Base-by-base conservation (phyloP, 2,113 vertebrate genomes). In the Heterotilapia buettikoferi region DNA sequence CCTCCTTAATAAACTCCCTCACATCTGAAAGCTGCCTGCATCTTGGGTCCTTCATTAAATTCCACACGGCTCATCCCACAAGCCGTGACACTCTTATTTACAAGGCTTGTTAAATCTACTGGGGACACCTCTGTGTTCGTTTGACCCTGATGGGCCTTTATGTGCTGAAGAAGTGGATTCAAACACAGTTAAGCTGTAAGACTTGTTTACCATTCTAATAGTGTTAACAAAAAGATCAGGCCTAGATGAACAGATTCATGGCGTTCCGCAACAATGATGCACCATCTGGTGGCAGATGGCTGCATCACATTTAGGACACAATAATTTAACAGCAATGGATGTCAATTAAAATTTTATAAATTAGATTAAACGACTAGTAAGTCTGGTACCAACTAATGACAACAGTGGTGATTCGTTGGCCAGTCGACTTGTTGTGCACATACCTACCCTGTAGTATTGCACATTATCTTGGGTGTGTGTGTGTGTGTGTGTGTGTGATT, bases 111-210 rank as follows among this genome's bases (percentile, higher is more conserved):
- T 98, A 95, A 98, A 99, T 95, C 97, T 98, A 10, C 97, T 99
- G 80, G 98, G 98, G 43, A 98, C 98, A 86, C 98, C 99, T 18
- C 97, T 99, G 6, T 99, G 98, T 88, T 99, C 98, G 29, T 99
- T 99, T 95, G 98, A 99, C 90, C 98, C 98, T 21, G 99, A 99
- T 90, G 99, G 99, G 5, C 95, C 99, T 89, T 99, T 99, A 96
- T 99, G 99, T 96, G 99, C 98, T 57, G 98, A 98, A 45, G 98
- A 98, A 8, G 98, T 99, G 19, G 98, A 99, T 94, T 99, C 98
- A n/a, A 97, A 99, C 96, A 97, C 97, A 97, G 97, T 99, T 85
- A 98, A 99, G 89, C 96, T 99, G 79, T 99, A 99, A 8, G 98
- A 99, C 89, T 96, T 45, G 7, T 26, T n/a, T 24, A 6, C 21